Conservation (phyloP, 2,888 invertebrate genomes). For the Leistus spinibarbis region DNA sequence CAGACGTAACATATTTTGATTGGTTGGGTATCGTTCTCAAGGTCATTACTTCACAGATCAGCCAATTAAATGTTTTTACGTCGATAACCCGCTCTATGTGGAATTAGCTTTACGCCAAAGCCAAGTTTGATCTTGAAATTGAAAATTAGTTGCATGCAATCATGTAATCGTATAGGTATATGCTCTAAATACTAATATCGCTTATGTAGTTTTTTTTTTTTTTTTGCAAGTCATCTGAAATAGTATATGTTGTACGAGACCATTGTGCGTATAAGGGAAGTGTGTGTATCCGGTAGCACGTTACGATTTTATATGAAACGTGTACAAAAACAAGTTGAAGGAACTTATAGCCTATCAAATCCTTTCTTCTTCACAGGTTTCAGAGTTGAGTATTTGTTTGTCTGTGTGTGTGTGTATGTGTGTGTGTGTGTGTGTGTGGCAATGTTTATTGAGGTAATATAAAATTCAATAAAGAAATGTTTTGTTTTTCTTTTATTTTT, state of each 20-base stretch:
- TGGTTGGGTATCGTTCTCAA: too few species aligned
- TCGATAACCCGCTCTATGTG: too few species aligned
- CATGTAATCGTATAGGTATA: too few species aligned
- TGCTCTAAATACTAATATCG: too few species aligned
- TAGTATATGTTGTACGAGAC: background rate
- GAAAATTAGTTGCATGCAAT: too few species aligned
- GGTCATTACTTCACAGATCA: too few species aligned
- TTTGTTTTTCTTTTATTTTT: background rate
- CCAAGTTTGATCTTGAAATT: slow-evolving; percentile 7
- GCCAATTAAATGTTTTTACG: too few species aligned
- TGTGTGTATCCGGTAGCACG: background rate
- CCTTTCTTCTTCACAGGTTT: background rate
- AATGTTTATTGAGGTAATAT: background rate
- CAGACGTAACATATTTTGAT: too few species aligned
- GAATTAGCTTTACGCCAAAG: too few species aligned
- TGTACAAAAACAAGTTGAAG: background rate
- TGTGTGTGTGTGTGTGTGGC: background rate
- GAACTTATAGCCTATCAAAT: background rate
- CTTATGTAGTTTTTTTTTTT: too few species aligned
- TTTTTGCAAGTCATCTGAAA: too few species aligned
- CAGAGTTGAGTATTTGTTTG: background rate
- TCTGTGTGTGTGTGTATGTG: background rate
- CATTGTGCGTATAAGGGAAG: background rate
- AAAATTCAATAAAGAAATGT: background rate
- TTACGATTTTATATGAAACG: background rate